Conservation (phyloP, 2,113 vertebrate genomes). For the Baryphthengus martii region DNA sequence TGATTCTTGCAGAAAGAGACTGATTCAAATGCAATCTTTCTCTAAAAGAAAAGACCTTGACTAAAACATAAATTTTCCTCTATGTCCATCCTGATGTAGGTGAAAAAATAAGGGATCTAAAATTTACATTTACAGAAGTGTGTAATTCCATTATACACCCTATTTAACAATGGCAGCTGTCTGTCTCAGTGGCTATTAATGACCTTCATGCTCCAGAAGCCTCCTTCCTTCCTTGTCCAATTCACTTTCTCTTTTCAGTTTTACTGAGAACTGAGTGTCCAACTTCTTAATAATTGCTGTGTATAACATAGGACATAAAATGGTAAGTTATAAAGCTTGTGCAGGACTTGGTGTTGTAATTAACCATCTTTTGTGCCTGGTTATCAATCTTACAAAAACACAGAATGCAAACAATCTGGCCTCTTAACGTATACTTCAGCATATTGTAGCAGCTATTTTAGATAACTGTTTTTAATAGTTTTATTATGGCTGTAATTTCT, state of each 20-base stretch:
- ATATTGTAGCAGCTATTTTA: slow-evolving; percentile 63
- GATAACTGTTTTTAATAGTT: slow-evolving; percentile 29
- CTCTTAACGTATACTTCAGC: slow-evolving; percentile 40
- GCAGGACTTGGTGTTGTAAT: slow-evolving; percentile 36
- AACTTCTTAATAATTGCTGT: slow-evolving; percentile 3
- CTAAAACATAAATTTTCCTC: background rate
- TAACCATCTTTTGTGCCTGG: slow-evolving; percentile 32
- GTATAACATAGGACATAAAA: background rate
- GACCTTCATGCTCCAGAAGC: background rate
- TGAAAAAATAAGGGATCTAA: background rate
- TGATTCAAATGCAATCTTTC: background rate
- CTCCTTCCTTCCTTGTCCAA: background rate
- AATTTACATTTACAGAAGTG: background rate
- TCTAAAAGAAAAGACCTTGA: background rate
- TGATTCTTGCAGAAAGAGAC: background rate
- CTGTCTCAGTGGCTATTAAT: background rate
- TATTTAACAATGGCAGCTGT: background rate
- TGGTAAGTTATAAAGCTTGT: slow-evolving; percentile 17
- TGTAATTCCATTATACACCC: background rate
- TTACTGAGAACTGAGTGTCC: background rate
- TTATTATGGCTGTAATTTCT: slow-evolving; percentile 15
- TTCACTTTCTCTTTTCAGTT: background rate
- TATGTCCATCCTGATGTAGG: background rate
- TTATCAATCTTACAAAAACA: background rate
- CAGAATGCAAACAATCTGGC: background rate